Conservation (phyloP, 2,888 invertebrate genomes). For the Torymus aiolomorphi region DNA sequence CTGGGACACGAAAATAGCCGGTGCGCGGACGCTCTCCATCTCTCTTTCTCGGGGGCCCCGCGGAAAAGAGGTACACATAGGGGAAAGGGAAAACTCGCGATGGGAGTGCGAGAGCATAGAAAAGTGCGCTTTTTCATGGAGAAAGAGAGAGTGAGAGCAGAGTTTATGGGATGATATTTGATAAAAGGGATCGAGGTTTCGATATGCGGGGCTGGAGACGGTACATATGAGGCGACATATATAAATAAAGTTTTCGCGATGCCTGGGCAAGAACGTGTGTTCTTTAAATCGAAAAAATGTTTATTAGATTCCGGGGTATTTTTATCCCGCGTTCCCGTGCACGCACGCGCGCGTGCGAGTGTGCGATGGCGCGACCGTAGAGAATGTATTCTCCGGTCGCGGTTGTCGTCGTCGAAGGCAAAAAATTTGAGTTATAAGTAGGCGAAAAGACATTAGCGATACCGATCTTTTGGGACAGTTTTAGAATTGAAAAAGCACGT, state of each 20-base stretch:
- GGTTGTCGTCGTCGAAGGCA: neutral
- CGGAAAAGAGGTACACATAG: slow-evolving; percentile 58
- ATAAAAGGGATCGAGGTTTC: too few species aligned
- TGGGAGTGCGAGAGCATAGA: neutral
- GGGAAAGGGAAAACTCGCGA: slow-evolving; percentile 52
- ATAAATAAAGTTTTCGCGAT: too few species aligned
- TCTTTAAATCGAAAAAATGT: slow-evolving; percentile 37
- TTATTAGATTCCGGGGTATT: slow-evolving; percentile 41
- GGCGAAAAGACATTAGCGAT: too few species aligned
- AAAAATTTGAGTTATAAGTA: neutral
- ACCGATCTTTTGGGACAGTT: too few species aligned
- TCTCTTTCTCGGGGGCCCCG: slow-evolving; percentile 42
- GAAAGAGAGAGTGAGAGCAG: neutral
- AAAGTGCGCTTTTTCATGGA: neutral
- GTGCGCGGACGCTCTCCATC: slow-evolving; percentile 24
- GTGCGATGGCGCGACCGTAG: neutral
- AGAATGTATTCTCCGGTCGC: slow-evolving; percentile 1
- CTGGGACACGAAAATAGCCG: slow-evolving; percentile 65
- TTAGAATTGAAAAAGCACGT: too few species aligned
- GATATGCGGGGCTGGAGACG: too few species aligned
- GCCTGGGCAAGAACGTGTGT: neutral
- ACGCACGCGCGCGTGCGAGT: neutral
- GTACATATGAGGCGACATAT: too few species aligned
- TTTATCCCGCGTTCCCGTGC: slow-evolving; percentile 1
- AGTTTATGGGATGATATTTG: neutral